These are phyloP conservation scores for Rynchops niger DNA, from an alignment of 2,113 vertebrate genomes.

Conservation along the genomic window DNA sequence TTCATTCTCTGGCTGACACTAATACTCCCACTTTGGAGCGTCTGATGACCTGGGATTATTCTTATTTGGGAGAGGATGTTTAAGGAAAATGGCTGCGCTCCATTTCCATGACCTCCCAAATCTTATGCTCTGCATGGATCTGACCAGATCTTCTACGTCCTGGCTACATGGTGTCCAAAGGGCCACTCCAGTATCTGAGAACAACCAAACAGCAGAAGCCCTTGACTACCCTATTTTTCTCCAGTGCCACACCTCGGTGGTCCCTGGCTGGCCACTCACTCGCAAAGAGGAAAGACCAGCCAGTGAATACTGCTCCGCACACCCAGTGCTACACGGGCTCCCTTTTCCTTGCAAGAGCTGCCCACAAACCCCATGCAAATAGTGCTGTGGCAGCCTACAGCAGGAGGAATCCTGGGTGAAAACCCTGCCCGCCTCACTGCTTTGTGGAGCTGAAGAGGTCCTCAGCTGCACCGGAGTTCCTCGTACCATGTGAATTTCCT, in stretches of 20 bases:
- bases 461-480: background rate
- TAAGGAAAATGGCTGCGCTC: background rate
- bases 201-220: background rate
- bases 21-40: background rate
- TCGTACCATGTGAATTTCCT: background rate
- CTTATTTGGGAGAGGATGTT: background rate
- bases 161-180: background rate
- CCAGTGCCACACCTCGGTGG: accelerated
- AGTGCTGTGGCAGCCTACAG: background rate
- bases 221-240: background rate
- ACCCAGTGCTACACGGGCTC: background rate
- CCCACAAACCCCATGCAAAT: background rate
- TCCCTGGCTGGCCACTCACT: background rate
- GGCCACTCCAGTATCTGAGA: background rate
- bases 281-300: background rate
- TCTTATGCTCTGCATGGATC: background rate
- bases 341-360: background rate
- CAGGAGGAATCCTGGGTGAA: background rate
- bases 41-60: background rate
- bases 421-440: background rate
- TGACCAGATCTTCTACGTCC: background rate
- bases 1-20: background rate
- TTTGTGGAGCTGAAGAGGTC: background rate
- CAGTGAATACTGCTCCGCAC: background rate
- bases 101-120: background rate